Evolutionary conservation across 2,797 vertebrate species (phyloP).

Genomic region (Novumbra hubbsi): DNA sequence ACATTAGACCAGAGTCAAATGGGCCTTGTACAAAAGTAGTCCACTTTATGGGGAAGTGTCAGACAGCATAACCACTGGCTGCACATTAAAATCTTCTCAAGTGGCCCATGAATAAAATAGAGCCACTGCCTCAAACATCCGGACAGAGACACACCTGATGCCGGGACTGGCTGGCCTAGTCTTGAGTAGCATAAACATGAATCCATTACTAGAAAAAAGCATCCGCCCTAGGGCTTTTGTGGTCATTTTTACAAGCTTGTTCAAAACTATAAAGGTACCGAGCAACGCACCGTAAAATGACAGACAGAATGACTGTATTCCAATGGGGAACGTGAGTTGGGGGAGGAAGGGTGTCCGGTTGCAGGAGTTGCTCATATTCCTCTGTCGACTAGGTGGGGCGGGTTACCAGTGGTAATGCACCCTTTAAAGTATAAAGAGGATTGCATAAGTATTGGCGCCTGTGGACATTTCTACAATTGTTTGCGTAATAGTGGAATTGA

Average conservation of each 20-base stretch:
- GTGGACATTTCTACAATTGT: no score
- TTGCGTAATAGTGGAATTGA: no score
- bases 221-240: background rate
- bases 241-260: conserved; percentile 23
- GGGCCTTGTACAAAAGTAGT: background rate
- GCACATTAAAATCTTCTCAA: conserved; percentile 6
- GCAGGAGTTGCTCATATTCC: background rate
- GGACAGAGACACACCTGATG: conserved; percentile 4
- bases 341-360: background rate
- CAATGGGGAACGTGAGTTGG: background rate
- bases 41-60: background rate
- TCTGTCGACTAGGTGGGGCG: no score
- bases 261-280: background rate
- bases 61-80: background rate
- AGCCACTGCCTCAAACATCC: background rate
- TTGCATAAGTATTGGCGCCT: background rate
- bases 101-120: conserved; percentile 5
- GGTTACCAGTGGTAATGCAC: no score
- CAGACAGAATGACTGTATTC: background rate
- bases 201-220: conserved; percentile 53
- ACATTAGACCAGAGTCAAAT: background rate
- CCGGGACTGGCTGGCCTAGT: conserved; percentile 25
- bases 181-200: conserved; percentile 59
- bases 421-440: no score
- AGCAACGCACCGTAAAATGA: background rate